Evolutionary conservation across 1,140 invertebrate species (phyloP), one percentile per base, ranked within the genome.

Genomic region (Anthonomus grandis): DNA sequence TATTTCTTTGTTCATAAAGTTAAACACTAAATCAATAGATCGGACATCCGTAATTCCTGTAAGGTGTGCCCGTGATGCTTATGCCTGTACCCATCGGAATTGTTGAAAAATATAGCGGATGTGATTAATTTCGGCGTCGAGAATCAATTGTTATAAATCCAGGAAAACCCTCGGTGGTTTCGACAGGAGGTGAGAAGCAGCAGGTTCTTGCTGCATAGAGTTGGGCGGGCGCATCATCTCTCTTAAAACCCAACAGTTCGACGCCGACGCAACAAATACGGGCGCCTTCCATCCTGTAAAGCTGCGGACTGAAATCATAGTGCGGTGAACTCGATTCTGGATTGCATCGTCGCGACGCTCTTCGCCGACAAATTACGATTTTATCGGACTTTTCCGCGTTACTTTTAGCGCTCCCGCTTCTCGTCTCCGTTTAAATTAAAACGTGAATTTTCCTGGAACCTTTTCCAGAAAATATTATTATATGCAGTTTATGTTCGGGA

Each of bases 201-300:
- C 62, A 63, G 62, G 62, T 63, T 67, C 63, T 61, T 66, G 64
- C 64, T 68, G 66, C 66, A 68, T 63, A 68, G 66, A 57, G 60
- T 59, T 61, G 66, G 66, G 64, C 62, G 66, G 64, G 62, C 64
- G 66, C 66, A 68, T n/a, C n/a, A n/a, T 68, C 66, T 59, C 56
- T 42, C 34, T 8, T 10, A 12, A 10, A 34, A 18, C 31, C 36
- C 47, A 42, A 38, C 48, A 39, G 25, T n/a, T 56, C 68, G 69
- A 73, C 70, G 70, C 70, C 70, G 70, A 73, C 70, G 70, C 70
- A 73, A 70, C 68, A 71, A 67, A 65, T 67, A 66, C 63, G 52
- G 64, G 64, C 67, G 67, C 65, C 65, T 64, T n/a, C 67, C 65
- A 69, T 65, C 69, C 70, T 68, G 69, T 65, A 67, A 71, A 71